Percentiles rank a stretch among this genome's conserved stretches.
phyloP scores from a whole-genome alignment of 2,797 vertebrate genomes.

The Natrix natrix region DNA sequence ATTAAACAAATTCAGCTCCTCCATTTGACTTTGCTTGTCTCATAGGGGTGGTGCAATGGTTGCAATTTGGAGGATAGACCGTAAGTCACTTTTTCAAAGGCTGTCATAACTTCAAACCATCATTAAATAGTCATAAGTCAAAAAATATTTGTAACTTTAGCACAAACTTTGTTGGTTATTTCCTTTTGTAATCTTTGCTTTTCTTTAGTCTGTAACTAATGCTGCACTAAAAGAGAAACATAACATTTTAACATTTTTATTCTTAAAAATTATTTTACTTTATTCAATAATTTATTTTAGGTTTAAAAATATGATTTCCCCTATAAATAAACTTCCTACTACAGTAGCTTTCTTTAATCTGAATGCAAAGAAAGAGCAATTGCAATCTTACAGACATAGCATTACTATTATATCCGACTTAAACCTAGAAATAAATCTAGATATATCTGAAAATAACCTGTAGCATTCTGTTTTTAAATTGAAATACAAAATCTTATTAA shows the following conservation, averaged over 20 bases:
- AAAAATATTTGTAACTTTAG: background rate
- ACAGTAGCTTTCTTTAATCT: background rate
- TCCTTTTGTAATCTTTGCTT: background rate
- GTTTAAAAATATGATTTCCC: background rate
- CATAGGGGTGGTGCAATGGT: background rate
- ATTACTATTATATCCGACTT: background rate
- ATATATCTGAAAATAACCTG: background rate
- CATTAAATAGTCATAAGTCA: background rate
- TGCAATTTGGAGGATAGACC: background rate
- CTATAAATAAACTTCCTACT: background rate
- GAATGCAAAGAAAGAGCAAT: background rate
- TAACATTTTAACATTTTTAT: background rate
- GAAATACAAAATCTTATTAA: background rate
- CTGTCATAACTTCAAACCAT: background rate
- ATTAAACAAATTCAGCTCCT: background rate
- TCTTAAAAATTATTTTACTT: background rate
- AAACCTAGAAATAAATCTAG: background rate
- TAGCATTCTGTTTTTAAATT: background rate
- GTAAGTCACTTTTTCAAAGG: too few species aligned
- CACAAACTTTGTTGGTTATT: background rate
- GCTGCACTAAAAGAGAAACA: background rate
- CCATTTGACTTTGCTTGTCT: background rate
- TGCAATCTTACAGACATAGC: constrained; percentile 13
- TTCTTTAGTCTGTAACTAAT: background rate
- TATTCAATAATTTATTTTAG: background rate